Evolutionary conservation across 2,797 vertebrate genomes (phyloP), one percentile per base, ranked within the genome.

Genomic region (Enteromius trimaculatus): DNA sequence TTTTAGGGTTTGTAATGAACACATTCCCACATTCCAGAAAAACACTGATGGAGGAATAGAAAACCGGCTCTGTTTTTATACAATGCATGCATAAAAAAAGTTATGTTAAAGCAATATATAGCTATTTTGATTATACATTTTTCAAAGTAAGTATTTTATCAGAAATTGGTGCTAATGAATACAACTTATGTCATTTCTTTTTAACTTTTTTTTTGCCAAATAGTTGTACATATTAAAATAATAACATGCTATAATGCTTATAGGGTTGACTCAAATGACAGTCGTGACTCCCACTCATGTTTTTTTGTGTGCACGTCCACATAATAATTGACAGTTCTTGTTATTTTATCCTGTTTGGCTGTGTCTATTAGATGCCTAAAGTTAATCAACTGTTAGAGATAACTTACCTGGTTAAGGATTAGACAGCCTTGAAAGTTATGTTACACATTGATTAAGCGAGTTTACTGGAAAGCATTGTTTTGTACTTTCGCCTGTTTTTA

Each of bases 361-460:
- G 2, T n/a, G 29, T 55, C 71, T 53, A 0, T 37, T n/a, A 8
- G 53, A 60, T 44, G 2, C 9, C n/a, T 44, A 4, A 51, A 66
- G 44, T 66, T 55, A 65, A 76, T 82, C 11, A 81, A 19, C 55
- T 51, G 8, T 75, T 17, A 76, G 60, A 66, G 62, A n/a, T 76
- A n/a, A 8, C 49, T 42, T 29, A 17, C n/a, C 19, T 66, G 47
- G 31, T 76, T 68, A 39, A 76, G 44, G 34, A 75, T 82, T 51
- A 65, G 21, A 44, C 34, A 55, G 3, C n/a, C 16, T 1, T 51
- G 6, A 5, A 13, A 37, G 13, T 23, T 23, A 4, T 11, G 13
- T 58, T 58, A 14, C 26, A 3, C 23, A n/a, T 0, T 23, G 39
- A 31, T 26, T 0, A 44, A 44, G 9, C 31, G 39, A 19, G 14